Evolutionary conservation across 2,113 vertebrate species (phyloP).

Genomic region (Triplophysa rosa): DNA sequence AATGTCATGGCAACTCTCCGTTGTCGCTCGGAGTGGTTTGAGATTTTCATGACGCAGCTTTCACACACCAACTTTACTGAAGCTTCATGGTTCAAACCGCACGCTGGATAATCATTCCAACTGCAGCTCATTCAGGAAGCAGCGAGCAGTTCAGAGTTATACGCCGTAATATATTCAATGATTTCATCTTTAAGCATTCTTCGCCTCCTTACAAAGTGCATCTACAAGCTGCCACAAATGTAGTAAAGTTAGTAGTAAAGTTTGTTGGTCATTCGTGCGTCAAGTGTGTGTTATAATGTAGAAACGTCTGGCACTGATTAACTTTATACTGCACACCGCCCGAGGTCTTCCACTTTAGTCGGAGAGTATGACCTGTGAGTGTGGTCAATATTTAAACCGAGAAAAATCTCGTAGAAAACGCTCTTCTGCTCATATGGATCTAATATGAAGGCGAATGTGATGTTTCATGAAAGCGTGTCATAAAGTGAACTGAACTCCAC

Average conservation of each 20-base stretch:
- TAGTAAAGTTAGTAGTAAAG: background rate
- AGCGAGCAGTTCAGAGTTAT: background rate
- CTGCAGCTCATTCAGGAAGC: background rate
- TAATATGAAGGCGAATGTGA: background rate
- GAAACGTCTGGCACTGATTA: conserved; percentile 55
- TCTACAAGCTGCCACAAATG: background rate
- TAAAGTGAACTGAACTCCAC: background rate
- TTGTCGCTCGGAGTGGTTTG: background rate
- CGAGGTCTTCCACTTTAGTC: conserved; percentile 54
- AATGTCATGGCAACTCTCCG: background rate
- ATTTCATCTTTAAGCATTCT: background rate
- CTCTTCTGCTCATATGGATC: background rate
- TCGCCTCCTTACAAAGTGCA: background rate
- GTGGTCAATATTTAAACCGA: conserved; percentile 71
- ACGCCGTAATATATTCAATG: background rate
- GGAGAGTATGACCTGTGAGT: conserved; percentile 63
- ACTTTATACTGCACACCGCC: conserved; percentile 54
- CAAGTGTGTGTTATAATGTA: background rate
- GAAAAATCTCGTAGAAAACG: background rate
- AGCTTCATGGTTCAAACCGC: background rate
- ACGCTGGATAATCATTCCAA: too few relatives aligned
- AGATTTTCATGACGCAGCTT: background rate
- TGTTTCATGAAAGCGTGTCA: background rate
- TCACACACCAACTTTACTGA: background rate
- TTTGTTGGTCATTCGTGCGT: background rate